Conservation (phyloP, 2,113 vertebrate genomes). For the Naja naja region DNA sequence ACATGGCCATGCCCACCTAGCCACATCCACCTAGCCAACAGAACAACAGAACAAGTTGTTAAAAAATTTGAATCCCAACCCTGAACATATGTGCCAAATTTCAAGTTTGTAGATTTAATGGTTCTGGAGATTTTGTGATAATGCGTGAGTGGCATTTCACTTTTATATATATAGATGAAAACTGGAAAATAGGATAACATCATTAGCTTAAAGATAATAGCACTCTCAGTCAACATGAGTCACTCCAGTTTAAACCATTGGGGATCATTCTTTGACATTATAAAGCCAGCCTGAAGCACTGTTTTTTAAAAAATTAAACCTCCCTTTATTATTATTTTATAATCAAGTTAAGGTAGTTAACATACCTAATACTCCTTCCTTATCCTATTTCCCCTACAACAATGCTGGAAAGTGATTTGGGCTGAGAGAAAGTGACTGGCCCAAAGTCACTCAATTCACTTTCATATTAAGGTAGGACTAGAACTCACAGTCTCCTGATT, state of each 20-base stretch:
- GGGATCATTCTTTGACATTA: not conserved
- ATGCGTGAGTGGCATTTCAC: too few relatives aligned
- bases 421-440: not conserved
- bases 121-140: too few relatives aligned
- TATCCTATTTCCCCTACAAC: not conserved
- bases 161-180: not conserved
- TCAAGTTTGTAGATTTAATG: too few relatives aligned
- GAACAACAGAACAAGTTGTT: too few relatives aligned
- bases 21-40: too few relatives aligned
- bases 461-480: not conserved
- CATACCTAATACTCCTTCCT: not conserved
- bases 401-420: not conserved
- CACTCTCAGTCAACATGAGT: not conserved
- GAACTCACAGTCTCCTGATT: not conserved
- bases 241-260: not conserved
- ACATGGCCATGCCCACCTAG: too few relatives aligned
- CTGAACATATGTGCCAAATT: too few relatives aligned
- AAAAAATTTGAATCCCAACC: too few relatives aligned
- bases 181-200: conserved; percentile 20
- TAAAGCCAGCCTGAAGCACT: not conserved
- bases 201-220: not conserved
- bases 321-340: not conserved
- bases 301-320: not conserved
- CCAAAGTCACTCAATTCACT: not conserved
- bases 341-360: not conserved